Base-by-base conservation (phyloP, 2,797 vertebrate genomes). In the Chromobotia macracanthus region DNA sequence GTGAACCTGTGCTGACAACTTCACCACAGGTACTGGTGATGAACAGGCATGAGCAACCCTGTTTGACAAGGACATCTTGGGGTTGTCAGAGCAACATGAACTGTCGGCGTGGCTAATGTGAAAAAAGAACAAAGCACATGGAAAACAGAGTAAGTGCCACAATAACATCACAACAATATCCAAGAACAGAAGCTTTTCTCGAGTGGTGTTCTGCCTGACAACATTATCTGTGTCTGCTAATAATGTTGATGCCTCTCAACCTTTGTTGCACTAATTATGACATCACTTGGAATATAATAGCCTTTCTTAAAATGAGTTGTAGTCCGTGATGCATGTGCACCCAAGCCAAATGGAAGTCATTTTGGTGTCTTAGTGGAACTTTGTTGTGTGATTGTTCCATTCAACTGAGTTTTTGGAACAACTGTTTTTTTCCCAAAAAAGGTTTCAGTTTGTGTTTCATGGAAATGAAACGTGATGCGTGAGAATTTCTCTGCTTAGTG, bases 71-170 rank as follows among this genome's bases (percentile, higher is more conserved):
- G 77, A 75, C 80, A 66, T 76, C 72, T 67, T 79, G 76, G 80
- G 80, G 73, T 79, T 67, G 80, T 84, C 83, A 82, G 83, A 84
- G 80, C 72, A 84, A 82, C 77, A 79, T 61, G 72, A 79, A 55
- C 72, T 82, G 83, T 84, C 80, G 82, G 46, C 28, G 18, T 31
- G 44, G 65, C 56, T 56, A 16, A 65, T 31, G 55, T 64, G 65
- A 75, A 75, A 75, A 69, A 69, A 56, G 73, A 75, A 75, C 72
- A 75, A 67, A 79, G 72, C 55, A 0, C 71, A 60, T 19, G n/a
- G 68, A 58, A 71, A 67, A 65, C 44, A 66, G 60, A 80, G 67
- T 11, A 51, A 79, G 71, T 28, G 18, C 35, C 21, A 69, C 72
- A 67, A 65, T 79, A 71, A 79, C 73, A 70, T 51, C 72, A 70